Evolutionary conservation across 2,113 vertebrate genomes (phyloP).

Genomic region (Sinocyclocheilus anshuiensis): DNA sequence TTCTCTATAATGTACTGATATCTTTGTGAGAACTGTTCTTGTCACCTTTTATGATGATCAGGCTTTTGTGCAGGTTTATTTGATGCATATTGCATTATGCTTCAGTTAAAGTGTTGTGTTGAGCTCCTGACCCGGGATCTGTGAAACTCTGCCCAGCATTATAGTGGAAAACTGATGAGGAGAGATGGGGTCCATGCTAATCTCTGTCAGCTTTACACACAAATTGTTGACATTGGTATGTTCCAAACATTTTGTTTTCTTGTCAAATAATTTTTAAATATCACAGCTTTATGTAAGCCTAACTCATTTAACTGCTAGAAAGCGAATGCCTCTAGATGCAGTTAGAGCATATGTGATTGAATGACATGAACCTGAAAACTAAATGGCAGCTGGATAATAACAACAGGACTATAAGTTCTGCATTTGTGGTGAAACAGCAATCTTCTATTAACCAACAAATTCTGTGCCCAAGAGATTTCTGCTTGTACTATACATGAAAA

Average conservation of each 20-base stretch:
- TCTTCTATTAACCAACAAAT: slow-evolving; percentile 25
- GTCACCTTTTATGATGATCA: slow-evolving; percentile 17
- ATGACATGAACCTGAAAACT: slow-evolving; percentile 26
- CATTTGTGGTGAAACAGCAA: slow-evolving; percentile 13
- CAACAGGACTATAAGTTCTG: background rate
- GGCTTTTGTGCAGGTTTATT: background rate
- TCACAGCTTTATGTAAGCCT: background rate
- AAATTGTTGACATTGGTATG: background rate
- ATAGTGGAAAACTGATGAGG: background rate
- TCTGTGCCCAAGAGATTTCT: background rate
- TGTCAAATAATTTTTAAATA: background rate
- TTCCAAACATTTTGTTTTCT: background rate
- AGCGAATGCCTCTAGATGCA: background rate
- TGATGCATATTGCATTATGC: slow-evolving; percentile 7
- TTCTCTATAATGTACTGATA: slow-evolving; percentile 13
- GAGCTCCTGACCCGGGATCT: background rate
- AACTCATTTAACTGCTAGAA: background rate
- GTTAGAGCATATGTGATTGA: slow-evolving; percentile 9
- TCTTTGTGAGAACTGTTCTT: background rate
- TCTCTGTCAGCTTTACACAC: background rate
- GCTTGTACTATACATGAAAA: slow-evolving; percentile 6
- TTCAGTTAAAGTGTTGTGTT: background rate
- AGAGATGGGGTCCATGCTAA: background rate
- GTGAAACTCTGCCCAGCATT: background rate
- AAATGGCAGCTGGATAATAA: slow-evolving; percentile 13